phyloP scores from a whole-genome alignment of 2,113 vertebrate species.

The Rhabdomys dilectus region DNA sequence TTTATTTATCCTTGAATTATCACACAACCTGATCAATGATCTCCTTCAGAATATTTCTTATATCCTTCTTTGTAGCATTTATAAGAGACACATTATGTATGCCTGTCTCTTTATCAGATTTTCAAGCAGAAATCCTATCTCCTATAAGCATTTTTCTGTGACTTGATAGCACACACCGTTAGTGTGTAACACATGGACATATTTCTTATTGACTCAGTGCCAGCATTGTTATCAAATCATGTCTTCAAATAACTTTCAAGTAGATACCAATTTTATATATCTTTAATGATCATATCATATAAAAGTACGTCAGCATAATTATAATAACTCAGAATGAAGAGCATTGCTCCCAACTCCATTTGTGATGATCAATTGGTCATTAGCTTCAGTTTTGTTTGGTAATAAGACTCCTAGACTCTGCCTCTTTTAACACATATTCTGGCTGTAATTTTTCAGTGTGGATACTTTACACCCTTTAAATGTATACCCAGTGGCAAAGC shows the following conservation, averaged over 20 bases:
- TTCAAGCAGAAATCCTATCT: not conserved
- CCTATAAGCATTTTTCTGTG: not conserved
- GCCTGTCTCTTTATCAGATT: not conserved
- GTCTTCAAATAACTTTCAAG: not conserved
- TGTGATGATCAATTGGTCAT: not conserved
- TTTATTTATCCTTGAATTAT: not conserved
- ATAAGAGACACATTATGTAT: fast-evolving
- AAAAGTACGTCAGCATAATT: fast-evolving
- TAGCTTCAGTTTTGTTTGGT: not conserved
- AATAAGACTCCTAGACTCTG: not conserved
- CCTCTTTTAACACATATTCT: not conserved
- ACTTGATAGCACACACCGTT: not conserved
- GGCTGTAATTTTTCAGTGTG: not conserved
- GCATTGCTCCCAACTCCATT: not conserved
- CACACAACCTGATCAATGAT: fast-evolving
- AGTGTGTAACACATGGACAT: fast-evolving
- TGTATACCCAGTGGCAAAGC: not conserved
- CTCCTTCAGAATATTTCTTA: not conserved
- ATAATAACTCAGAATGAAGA: not conserved
- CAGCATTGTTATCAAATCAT: not conserved
- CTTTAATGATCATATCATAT: not conserved
- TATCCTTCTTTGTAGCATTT: not conserved
- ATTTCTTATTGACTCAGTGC: not conserved
- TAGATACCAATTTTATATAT: not conserved
- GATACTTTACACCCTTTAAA: not conserved